Percentiles rank a stretch among this genome's conserved stretches.
Conservation (phyloP, 2,113 vertebrate species). For the Tamias sibiricus region DNA sequence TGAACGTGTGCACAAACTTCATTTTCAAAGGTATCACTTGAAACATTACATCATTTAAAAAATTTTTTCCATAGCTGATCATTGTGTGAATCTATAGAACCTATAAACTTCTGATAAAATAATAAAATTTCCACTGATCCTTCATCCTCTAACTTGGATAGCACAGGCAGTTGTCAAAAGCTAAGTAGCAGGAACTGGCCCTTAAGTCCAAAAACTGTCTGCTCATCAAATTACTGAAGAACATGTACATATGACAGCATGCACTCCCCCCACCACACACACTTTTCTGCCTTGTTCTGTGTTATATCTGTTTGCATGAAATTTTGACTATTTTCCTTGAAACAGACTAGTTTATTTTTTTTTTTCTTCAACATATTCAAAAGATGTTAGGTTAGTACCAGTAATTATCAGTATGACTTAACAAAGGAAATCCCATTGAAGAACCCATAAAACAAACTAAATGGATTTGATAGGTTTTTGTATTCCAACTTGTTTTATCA, state of each 20-base stretch:
- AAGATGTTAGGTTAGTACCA: background rate
- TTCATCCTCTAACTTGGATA: background rate
- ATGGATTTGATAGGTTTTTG: background rate
- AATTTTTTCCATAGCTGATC: background rate
- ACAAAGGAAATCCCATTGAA: background rate
- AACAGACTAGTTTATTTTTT: background rate
- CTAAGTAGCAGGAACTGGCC: background rate
- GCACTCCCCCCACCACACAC: too few relatives aligned
- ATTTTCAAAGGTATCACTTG: background rate
- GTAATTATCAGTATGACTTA: background rate
- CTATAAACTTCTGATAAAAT: background rate
- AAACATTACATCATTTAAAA: background rate
- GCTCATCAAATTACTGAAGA: background rate
- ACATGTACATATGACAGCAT: too few relatives aligned
- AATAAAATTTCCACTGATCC: background rate
- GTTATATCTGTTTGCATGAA: background rate
- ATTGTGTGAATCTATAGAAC: background rate
- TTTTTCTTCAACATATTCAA: background rate
- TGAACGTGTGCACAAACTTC: background rate
- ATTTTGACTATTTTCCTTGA: background rate
- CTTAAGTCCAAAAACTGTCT: background rate
- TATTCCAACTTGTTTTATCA: background rate
- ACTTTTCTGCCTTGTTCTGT: background rate
- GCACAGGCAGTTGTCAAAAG: background rate
- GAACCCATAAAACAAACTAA: background rate